These are phyloP conservation scores for Lates calcarifer DNA, from an alignment of 2,113 vertebrate genomes.

Conservation along the genomic window DNA sequence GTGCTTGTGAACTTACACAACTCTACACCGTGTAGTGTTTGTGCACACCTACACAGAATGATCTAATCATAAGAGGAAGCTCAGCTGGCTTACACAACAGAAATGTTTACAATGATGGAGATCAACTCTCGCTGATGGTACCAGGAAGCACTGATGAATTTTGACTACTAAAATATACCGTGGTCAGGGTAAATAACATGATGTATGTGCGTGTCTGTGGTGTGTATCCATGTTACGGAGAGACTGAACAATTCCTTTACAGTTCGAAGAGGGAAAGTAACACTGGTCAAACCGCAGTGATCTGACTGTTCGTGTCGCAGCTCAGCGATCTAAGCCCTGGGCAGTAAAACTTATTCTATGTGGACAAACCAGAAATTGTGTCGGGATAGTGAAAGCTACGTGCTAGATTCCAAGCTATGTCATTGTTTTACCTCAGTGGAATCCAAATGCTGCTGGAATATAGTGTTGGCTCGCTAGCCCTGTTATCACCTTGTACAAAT, in stretches of 20 bases:
- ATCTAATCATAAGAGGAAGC: slow-evolving; percentile 80
- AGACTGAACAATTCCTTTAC: slow-evolving; percentile 46
- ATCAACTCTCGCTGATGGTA: slow-evolving; percentile 49
- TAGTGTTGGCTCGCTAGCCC: slow-evolving; percentile 77
- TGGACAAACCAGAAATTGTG: slow-evolving; percentile 70
- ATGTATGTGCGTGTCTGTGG: slow-evolving; percentile 62
- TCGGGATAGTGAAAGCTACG: slow-evolving; percentile 74
- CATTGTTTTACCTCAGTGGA: slow-evolving; percentile 78
- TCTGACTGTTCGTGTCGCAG: slow-evolving; percentile 40
- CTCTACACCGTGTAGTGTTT: slow-evolving; percentile 86
- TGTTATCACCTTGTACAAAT: slow-evolving; percentile 82
- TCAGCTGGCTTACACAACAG: slow-evolving; percentile 77
- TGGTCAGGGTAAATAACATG: slow-evolving; percentile 66
- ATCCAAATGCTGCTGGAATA: slow-evolving; percentile 77
- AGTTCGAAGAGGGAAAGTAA: slow-evolving; percentile 45
- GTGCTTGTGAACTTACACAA: slow-evolving; percentile 87
- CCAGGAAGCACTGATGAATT: slow-evolving; percentile 51
- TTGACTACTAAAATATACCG: slow-evolving; percentile 55
- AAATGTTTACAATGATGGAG: slow-evolving; percentile 71
- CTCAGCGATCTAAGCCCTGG: slow-evolving; percentile 52
- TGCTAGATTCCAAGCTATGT: slow-evolving; percentile 77
- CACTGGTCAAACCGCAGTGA: slow-evolving; percentile 50
- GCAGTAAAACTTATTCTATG: slow-evolving; percentile 55
- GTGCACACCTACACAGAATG: slow-evolving; percentile 81
- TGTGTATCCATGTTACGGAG: slow-evolving; percentile 57